Evolutionary conservation across 2,797 vertebrate genomes (phyloP).

Genomic region (Gastrophryne carolinensis): DNA sequence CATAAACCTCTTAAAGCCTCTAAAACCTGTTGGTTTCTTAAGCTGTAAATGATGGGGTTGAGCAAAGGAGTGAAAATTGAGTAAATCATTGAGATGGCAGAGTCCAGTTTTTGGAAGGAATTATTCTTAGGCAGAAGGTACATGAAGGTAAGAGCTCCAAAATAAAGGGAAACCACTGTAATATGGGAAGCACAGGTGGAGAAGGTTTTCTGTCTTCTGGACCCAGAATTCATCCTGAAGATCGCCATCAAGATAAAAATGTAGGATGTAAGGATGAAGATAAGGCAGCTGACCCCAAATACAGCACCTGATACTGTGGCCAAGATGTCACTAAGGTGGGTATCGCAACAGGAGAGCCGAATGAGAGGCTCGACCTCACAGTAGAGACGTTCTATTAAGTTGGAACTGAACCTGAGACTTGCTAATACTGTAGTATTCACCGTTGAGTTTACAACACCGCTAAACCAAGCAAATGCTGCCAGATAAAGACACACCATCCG

Average conservation of each 20-base stretch:
- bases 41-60: constrained; percentile 42
- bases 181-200: constrained; percentile 44
- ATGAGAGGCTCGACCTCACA: constrained; percentile 36
- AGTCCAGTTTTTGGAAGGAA: constrained; percentile 2
- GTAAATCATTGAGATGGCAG: constrained; percentile 25
- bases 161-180: too few relatives aligned
- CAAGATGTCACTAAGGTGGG: constrained; percentile 4
- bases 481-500: neutral
- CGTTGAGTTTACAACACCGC: constrained; percentile 20
- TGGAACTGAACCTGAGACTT: neutral
- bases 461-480: constrained; percentile 11
- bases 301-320: constrained; percentile 16
- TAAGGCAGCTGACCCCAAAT: constrained; percentile 23
- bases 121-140: constrained; percentile 23
- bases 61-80: constrained; percentile 25
- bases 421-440: constrained; percentile 19
- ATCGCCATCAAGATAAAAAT: constrained; percentile 17
- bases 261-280: constrained; percentile 33
- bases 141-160: constrained; percentile 35
- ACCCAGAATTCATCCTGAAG: neutral
- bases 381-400: constrained; percentile 7
- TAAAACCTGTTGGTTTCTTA: constrained; percentile 30
- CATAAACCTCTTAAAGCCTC: constrained; percentile 13
- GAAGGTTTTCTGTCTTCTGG: constrained; percentile 12
- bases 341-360: constrained; percentile 24